Conservation (phyloP, 2,113 vertebrate genomes). For the Tragulus kanchil region DNA sequence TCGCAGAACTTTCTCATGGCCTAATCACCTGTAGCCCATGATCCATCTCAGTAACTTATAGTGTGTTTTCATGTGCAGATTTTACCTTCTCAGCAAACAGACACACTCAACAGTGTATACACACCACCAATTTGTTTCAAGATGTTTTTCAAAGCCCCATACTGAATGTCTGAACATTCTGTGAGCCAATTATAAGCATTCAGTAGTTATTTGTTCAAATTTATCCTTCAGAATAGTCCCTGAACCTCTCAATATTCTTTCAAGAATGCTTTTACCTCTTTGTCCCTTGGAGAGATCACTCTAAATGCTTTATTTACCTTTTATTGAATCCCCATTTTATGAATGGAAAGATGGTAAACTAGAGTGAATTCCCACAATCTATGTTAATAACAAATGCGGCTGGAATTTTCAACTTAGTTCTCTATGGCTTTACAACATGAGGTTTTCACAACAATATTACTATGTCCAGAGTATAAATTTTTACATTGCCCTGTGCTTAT, state of each 20-base stretch:
- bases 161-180: slow-evolving; percentile 20
- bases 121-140: background rate
- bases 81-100: slow-evolving; percentile 14
- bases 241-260: slow-evolving; percentile 32
- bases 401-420: background rate
- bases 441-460: background rate
- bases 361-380: background rate
- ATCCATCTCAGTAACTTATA: slow-evolving; percentile 27
- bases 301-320: too few species aligned
- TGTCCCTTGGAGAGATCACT: slow-evolving; percentile 67
- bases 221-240: background rate
- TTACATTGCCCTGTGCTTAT: background rate
- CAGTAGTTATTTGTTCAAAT: slow-evolving; percentile 31
- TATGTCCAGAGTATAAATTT: background rate
- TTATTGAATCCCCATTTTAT: background rate
- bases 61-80: background rate
- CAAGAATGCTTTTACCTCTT: slow-evolving; percentile 10
- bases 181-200: background rate
- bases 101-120: background rate
- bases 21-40: background rate
- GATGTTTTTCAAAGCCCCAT: background rate
- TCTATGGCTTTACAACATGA: background rate
- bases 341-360: background rate
- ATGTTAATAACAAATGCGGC: background rate
- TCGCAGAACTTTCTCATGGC: background rate